Evolutionary conservation across 2,797 vertebrate species (phyloP), one percentile per base, ranked within the genome.

Genomic region (Macrochelys suwanniensis): DNA sequence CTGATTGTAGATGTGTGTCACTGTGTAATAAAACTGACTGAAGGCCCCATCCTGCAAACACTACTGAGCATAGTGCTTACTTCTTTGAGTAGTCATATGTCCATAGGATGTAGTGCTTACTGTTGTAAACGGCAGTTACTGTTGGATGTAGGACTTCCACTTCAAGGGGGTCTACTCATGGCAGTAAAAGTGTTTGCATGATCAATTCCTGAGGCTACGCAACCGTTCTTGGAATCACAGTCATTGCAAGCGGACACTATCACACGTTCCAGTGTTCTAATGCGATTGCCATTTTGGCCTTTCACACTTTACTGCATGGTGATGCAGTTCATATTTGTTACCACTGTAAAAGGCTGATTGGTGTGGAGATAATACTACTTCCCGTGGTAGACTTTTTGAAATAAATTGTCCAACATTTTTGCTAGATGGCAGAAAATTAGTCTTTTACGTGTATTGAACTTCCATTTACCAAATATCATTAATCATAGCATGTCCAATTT

Each of bases 281-380:
- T 33, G 53, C 53, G 49, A 37, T 61, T 84, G 0, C 0, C 28
- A 79, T n/a, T 31, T 87, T 0, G 0, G 2, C 45, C 88, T 65
- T 84, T 68, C 15, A 0, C 49, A 31, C 16, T 0, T 0, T 4
- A 4, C 74, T 42, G 2, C 84, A 19, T 0, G 5, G 51, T 47
- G 37, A 9, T 6, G 5, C 42, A 84, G 2, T 12, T 53, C 12
- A 54, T 86, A 47, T 77, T 84, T 11, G 25, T n/a, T 53, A 80
- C 80, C 23, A 45, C 89, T 91, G 85, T 57, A 25, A 7, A 33
- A n/a, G 50, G 42, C 78, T 68, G n/a, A 10, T 59, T 74, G 42
- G n/a, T 42, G 3, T 5, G 49, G n/a, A 59, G 37, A 54, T 71
- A 7, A 25, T 47, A 26, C 37, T 74, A 23, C 68, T 47, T 42